Evolutionary conservation across 2,113 vertebrate species (phyloP), one percentile per base, ranked within the genome.

Genomic region (Zeus faber): DNA sequence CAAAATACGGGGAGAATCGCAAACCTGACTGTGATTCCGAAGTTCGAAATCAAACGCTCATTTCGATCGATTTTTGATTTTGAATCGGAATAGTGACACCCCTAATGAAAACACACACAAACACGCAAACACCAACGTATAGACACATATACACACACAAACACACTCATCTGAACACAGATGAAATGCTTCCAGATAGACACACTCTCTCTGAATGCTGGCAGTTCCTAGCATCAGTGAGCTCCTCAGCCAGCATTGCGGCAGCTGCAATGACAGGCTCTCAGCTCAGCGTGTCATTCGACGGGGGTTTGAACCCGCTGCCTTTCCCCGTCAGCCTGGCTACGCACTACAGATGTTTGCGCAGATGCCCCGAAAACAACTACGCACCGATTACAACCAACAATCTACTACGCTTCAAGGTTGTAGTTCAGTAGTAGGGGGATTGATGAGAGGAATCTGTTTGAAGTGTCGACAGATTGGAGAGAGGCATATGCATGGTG

Each of bases 401-500:
- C 6, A 26, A 9, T 17, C 54, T 40, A 23, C 16, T n/a, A n/a
- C 1, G 31, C 68, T 63, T 55, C 48, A 50, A 69, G 65, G 63
- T 67, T 59, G 65, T n/a, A 63, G 60, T 76, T 26, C n/a, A n/a
- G 70, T 2, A 13, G 60, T 45, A 22, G 56, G 58, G 45, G 64
- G 69, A n/a, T 4, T 37, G 40, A 62, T 23, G 58, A 57, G 49
- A 60, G 63, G n/a, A 46, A 72, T 37, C 39, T 1, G 60, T 75
- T 61, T 79, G 62, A 74, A 65, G 74, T 67, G 49, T 69, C 62
- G 74, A 80, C 76, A 62, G 57, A 58, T 73, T 63, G 62, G 67
- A 52, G 41, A 70, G 53, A 74, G 57, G 57, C 54, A 54, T 46
- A 61, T n/a, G n/a, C n/a, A n/a, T n/a, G n/a, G n/a, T n/a, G n/a